Conservation (phyloP, 1,140 invertebrate genomes). For the Dreissena rostriformis region DNA sequence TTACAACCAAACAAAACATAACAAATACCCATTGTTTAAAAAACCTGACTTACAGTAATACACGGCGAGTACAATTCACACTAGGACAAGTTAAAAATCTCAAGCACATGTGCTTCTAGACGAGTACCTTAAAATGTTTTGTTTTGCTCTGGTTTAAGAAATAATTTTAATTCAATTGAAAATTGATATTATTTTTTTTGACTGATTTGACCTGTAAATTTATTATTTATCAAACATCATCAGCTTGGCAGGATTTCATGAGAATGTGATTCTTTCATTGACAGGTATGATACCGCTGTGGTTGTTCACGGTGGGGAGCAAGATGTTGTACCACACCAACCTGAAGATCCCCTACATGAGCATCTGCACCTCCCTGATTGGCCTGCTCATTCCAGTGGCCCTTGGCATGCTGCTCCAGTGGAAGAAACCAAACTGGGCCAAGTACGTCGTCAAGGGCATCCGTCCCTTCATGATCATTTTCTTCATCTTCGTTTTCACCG, state of each 20-base stretch:
- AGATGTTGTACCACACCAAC: conserved; percentile 84
- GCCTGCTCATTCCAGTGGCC: conserved; percentile 90
- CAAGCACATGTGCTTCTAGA: background rate
- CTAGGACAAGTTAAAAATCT: background rate
- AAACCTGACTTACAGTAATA: too few relatives aligned
- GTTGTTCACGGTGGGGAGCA: conserved; percentile 93
- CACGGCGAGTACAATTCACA: too few relatives aligned
- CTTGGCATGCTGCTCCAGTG: conserved; percentile 87
- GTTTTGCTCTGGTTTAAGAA: background rate
- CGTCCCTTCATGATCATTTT: conserved; percentile 90
- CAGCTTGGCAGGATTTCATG: background rate
- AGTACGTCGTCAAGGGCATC: conserved; percentile 65
- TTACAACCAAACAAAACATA: too few relatives aligned
- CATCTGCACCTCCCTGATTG: conserved; percentile 89
- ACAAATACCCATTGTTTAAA: too few relatives aligned
- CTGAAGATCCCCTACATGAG: conserved; percentile 89
- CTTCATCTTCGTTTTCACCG: conserved; percentile 94
- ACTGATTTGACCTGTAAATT: background rate
- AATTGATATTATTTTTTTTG: too few relatives aligned
- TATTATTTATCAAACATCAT: background rate
- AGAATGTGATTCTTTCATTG: conserved; percentile 68
- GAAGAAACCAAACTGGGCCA: conserved; percentile 83
- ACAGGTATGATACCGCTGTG: conserved; percentile 96
- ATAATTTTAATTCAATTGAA: background rate
- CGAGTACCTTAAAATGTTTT: background rate